A percentile compares a stretch with the other conserved stretches of the same genome.
Conservation (phyloP, 2,113 vertebrate species). For the Chinchilla lanigera region DNA sequence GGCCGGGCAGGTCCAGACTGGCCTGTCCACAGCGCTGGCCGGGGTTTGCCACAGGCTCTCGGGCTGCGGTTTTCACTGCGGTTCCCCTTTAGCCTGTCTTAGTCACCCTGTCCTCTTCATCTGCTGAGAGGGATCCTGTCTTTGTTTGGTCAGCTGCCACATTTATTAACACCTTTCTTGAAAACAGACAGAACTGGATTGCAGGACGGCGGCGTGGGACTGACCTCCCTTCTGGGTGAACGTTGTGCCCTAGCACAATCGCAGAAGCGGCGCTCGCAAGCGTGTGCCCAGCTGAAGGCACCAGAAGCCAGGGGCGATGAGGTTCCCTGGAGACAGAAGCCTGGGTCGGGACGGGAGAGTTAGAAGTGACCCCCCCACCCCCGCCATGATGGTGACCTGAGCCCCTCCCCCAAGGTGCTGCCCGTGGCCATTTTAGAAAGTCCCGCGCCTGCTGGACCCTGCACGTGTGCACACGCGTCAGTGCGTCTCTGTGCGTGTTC, state of each 20-base stretch:
- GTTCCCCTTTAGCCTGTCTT: neutral
- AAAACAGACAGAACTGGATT: neutral
- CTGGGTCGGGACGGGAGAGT: neutral
- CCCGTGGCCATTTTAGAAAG: neutral
- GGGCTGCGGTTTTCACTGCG: neutral
- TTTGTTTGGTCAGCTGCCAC: neutral
- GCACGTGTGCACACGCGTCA: neutral
- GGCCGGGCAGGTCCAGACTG: neutral
- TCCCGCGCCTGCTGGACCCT: neutral
- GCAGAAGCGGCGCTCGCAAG: neutral
- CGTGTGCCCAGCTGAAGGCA: neutral
- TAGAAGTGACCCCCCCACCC: neutral
- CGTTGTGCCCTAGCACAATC: neutral
- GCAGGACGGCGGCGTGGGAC: neutral
- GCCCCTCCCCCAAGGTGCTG: accelerated
- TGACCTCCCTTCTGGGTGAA: neutral
- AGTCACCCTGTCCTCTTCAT: neutral
- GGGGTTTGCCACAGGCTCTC: too few relatives aligned
- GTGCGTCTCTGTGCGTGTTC: neutral
- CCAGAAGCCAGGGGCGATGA: neutral
- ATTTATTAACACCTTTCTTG: neutral
- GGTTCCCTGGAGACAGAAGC: neutral
- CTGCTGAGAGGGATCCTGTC: neutral
- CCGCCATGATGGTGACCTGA: accelerated
- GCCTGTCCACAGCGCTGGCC: neutral